These are phyloP conservation scores for Strix aluco DNA, from an alignment of 2,113 vertebrate genomes.

Conservation along the genomic window DNA sequence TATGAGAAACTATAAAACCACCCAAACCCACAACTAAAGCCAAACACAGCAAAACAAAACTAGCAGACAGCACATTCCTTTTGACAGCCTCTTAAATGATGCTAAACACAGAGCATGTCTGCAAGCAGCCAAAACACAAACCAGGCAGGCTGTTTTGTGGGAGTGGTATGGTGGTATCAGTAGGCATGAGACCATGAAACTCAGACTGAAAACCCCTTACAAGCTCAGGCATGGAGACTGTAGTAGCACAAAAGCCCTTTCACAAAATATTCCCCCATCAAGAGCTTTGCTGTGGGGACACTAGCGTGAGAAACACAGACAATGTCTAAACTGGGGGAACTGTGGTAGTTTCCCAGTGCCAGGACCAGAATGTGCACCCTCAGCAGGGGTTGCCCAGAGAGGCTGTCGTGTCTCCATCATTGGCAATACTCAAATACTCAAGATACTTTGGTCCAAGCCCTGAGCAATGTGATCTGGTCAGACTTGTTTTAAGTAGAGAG, in stretches of 20 bases:
- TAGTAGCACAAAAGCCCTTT: neutral
- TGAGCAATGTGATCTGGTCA: neutral
- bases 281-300: neutral
- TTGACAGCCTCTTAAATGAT: neutral
- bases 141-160: accelerated
- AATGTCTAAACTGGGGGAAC: accelerated
- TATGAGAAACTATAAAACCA: neutral
- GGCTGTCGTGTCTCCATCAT: neutral
- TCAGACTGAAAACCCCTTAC: neutral
- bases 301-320: neutral
- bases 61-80: neutral
- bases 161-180: neutral
- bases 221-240: neutral
- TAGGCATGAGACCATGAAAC: accelerated
- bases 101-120: neutral
- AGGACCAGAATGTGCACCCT: accelerated
- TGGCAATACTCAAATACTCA: neutral
- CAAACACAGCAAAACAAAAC: neutral
- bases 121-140: accelerated
- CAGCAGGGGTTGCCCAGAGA: neutral
- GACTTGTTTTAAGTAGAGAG: neutral
- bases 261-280: neutral
- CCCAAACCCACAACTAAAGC: neutral
- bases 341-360: neutral
- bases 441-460: neutral